Percentiles rank a stretch among this genome's conserved stretches.
These are phyloP conservation scores for Amyelois transitella DNA, from an alignment of 1,140 invertebrate genomes.

Conservation along the genomic window DNA sequence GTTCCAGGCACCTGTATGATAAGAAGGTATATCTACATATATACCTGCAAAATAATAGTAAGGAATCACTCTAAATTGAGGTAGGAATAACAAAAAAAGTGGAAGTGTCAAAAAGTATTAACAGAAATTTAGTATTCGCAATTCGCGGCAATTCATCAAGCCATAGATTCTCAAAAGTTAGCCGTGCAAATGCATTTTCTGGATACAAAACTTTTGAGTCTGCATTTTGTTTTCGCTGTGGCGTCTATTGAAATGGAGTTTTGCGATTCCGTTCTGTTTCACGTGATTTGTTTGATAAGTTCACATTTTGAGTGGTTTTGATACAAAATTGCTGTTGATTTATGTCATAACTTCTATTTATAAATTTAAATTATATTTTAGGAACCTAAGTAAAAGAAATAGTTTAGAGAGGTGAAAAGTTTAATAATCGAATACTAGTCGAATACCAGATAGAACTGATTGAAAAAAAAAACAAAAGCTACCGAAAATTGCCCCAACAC, in stretches of 20 bases:
- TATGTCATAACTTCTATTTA: no score
- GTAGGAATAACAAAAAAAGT: not conserved
- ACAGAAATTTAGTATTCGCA: not conserved
- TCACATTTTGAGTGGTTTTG: not conserved
- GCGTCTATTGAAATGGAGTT: not conserved
- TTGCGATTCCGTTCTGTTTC: not conserved
- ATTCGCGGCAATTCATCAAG: constrained; percentile 31
- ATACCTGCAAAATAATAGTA: no score
- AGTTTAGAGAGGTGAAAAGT: no score
- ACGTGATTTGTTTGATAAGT: not conserved
- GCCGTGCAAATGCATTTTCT: constrained; percentile 45
- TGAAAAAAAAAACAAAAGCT: constrained; percentile 10
- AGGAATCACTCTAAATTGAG: no score
- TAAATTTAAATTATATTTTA: no score
- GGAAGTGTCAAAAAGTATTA: not conserved
- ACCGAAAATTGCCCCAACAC: not conserved
- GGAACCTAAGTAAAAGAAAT: no score
- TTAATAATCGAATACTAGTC: no score
- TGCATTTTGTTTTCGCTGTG: constrained; percentile 12
- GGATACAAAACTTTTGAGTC: constrained; percentile 35
- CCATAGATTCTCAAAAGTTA: constrained; percentile 39
- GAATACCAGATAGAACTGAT: no score
- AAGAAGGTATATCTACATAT: no score
- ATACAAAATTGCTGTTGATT: not conserved
- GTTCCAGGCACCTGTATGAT: no score